Base-by-base conservation (phyloP, 2,113 vertebrate genomes). In the Calidris pygmaea region DNA sequence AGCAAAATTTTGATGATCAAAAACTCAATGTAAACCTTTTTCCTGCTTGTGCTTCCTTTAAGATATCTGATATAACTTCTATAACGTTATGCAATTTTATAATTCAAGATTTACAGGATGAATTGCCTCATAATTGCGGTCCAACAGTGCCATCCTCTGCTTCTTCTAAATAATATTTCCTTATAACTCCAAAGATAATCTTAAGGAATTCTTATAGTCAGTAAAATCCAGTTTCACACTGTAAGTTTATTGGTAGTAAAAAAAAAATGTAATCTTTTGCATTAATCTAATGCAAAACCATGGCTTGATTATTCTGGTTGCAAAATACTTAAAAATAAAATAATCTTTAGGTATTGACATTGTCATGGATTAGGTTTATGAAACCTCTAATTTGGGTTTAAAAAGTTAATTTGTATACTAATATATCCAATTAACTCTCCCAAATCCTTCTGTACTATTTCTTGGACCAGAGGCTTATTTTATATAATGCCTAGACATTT, bases 101-200 rank as follows among this genome's bases (percentile, higher is more conserved):
- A 82, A 87, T 72, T 92, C 65, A 84, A 94, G 75, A 93, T 94
- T 84, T 85, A n/a, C 56, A 84, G 76, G 10, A 47, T 89, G 10
- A 74, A 47, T 73, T 90, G 66, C 29, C 29, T 93, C 79, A 72
- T 97, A 93, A 97, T 91, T 97, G 56, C 78, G 96, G 84, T 91
- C 88, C 96, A 96, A 97, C 96, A 97, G 86, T 96, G 97, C 96
- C 96, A 97, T 97, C 96, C 81, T 97, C 96, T 96, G 96, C 95
- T 87, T 89, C 93, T 93, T 86, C 53, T n/a, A 96, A 96, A 96
- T 91, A 94, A 72, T 12, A 72, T 91, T 82, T 85, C 50, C 32
- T 27, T 90, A 21, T 39, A 77, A 82, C 26, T 89, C 41, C n/a
- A 83, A 65, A 86, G 20, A 67, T 65, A 60, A 75, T 74, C 30